A percentile compares a stretch with the other conserved stretches of the same genome.
Evolutionary conservation across 2,113 vertebrate genomes (phyloP).

Genomic region (Oenanthe melanoleuca): DNA sequence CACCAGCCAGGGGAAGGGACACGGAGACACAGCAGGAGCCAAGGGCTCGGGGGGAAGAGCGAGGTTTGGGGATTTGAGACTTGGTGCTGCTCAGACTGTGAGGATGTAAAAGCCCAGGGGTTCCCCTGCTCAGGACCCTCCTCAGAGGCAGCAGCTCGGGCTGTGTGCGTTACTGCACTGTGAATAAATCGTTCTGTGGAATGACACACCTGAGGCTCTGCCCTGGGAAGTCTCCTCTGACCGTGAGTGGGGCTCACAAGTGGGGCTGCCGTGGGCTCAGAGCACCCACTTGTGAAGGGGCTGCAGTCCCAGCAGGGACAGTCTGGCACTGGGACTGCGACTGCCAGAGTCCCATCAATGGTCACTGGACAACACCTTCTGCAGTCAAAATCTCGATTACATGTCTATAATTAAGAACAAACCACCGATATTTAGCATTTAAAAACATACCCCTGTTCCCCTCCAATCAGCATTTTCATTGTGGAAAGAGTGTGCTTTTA

Average conservation of each 20-base stretch:
- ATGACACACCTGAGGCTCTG: background rate
- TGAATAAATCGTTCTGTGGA: background rate
- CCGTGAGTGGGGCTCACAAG: background rate
- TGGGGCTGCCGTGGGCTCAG: accelerated
- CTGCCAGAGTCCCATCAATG: background rate
- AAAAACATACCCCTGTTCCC: background rate
- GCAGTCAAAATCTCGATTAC: background rate
- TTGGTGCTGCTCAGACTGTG: no score
- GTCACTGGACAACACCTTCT: background rate
- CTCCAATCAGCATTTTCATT: background rate
- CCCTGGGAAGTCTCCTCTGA: background rate
- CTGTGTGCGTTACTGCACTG: accelerated
- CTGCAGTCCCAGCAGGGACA: accelerated
- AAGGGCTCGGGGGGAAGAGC: no score
- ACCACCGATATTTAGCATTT: background rate
- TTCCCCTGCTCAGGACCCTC: background rate
- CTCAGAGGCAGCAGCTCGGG: no score
- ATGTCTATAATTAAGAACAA: background rate
- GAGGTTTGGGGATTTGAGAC: no score
- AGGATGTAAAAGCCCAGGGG: no score
- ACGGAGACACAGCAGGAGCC: no score
- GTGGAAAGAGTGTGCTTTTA: background rate
- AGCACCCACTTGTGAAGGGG: accelerated
- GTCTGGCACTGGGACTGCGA: background rate
- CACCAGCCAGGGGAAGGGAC: no score